Base-by-base conservation (phyloP, 2,113 vertebrate genomes). In the Riparia riparia region DNA sequence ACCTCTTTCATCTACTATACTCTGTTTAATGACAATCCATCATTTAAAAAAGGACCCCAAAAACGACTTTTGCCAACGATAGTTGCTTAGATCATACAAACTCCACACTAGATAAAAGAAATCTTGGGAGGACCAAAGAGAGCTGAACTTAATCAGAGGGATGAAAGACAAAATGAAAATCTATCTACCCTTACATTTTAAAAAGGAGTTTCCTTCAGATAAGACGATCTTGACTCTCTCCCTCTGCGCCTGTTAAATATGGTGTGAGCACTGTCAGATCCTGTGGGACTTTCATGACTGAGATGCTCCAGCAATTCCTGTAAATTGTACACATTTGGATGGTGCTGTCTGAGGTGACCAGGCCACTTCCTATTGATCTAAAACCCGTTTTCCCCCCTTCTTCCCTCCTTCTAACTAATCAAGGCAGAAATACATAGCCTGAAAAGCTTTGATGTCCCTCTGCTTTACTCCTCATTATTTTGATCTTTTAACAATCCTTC, bases 401-500 rank as follows among this genome's bases (percentile, higher is more conserved):
- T 70, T 83, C 53, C 82, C 64, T 71, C 73, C 63, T 61, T 94
- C 72, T 53, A 82, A 61, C 91, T 95, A 90, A 97, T 95, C 90
- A 97, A 97, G 95, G 80, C 89, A 96, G 81, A 90, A 93, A 83
- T 37, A 86, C 66, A 84, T 19, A 95, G 80, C 41, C 49, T 90
- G 91, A 58, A 58, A 93, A 89, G 83, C 96, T 97, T 96, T 97
- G 91, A 97, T 97, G 96, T 96, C 65, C 77, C 82, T 89, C 82
- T 86, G 83, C 69, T 94, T 89, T 95, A 82, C 72, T 94, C 49
- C 72, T 96, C 95, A 91, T 92, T 96, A 93, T 95, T 95, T 96
- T 96, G 93, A 96, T 95, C 88, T 92, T 91, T 95, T 80, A 96
- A 96, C 91, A 95, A 87, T 90, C 77, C 73, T 41, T 90, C 80